phyloP scores from a whole-genome alignment of 2,888 invertebrate genomes.

The Bombylius major region DNA sequence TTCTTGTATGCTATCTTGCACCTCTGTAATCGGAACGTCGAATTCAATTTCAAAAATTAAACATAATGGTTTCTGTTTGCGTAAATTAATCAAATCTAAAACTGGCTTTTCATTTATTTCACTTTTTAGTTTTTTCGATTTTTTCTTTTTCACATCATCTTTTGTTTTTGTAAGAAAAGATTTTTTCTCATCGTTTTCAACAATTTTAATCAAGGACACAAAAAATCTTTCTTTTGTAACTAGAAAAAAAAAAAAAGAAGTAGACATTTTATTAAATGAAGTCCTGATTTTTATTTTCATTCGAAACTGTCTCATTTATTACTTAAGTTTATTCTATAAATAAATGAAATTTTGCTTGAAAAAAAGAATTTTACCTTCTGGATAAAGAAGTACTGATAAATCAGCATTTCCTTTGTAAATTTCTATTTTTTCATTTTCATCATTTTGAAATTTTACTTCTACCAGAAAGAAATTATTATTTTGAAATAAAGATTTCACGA shows the following conservation, averaged over 20 bases:
- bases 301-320: too few relatives aligned
- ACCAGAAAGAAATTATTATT: neutral
- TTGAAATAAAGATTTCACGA: neutral
- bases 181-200: neutral
- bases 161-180: neutral
- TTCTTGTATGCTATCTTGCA: neutral
- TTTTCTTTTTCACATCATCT: neutral
- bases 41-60: conserved; percentile 4
- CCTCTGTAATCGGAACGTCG: neutral
- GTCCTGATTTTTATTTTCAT: too few relatives aligned
- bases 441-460: neutral
- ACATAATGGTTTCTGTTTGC: neutral
- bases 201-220: neutral
- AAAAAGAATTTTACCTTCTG: neutral
- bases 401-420: neutral
- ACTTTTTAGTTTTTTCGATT: neutral
- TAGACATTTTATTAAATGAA: too few relatives aligned
- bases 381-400: neutral
- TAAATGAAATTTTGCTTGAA: too few relatives aligned
- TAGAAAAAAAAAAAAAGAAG: neutral
- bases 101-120: too few relatives aligned
- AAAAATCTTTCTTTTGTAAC: neutral
- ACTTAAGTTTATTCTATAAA: too few relatives aligned
- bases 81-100: too few relatives aligned
- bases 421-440: neutral